Conservation (phyloP, 1,140 invertebrate genomes). For the Hypothenemus hampei region DNA sequence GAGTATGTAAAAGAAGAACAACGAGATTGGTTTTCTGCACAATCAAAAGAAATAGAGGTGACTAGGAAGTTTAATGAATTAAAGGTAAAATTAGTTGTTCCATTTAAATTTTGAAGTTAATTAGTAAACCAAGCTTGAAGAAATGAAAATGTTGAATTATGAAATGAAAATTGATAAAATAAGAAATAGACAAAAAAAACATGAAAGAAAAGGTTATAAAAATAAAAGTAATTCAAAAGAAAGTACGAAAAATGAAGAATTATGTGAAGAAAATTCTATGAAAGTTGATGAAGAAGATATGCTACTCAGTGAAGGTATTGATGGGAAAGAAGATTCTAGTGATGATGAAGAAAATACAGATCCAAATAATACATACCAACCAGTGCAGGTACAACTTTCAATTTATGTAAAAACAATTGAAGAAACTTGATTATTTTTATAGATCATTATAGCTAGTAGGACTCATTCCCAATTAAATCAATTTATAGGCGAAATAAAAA, state of each 20-base stretch:
- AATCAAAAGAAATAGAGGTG: slow-evolving; percentile 58
- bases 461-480: slow-evolving; percentile 96
- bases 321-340: slow-evolving; percentile 6
- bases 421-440: slow-evolving; percentile 38
- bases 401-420: not conserved
- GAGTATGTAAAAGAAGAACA: slow-evolving; percentile 42
- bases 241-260: slow-evolving; percentile 54
- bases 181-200: too few relatives aligned
- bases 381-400: slow-evolving; percentile 2
- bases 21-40: slow-evolving; percentile 67
- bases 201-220: too few relatives aligned
- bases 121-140: too few relatives aligned
- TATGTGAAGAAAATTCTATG: slow-evolving; percentile 50
- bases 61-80: slow-evolving; percentile 51
- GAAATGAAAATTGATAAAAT: too few relatives aligned
- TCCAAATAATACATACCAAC: slow-evolving; percentile 1
- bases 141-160: too few relatives aligned
- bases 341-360: slow-evolving; percentile 18
- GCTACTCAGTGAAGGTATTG: slow-evolving; percentile 35
- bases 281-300: slow-evolving; percentile 33
- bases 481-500: slow-evolving; percentile 86
- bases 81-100: slow-evolving; percentile 35
- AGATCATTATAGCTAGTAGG: slow-evolving; percentile 92
- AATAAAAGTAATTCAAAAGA: slow-evolving; percentile 26
- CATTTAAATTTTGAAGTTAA: not conserved